Percentiles rank a stretch among this genome's conserved stretches.
phyloP scores from a whole-genome alignment of 2,888 invertebrate species.

The Thelaira solivaga region DNA sequence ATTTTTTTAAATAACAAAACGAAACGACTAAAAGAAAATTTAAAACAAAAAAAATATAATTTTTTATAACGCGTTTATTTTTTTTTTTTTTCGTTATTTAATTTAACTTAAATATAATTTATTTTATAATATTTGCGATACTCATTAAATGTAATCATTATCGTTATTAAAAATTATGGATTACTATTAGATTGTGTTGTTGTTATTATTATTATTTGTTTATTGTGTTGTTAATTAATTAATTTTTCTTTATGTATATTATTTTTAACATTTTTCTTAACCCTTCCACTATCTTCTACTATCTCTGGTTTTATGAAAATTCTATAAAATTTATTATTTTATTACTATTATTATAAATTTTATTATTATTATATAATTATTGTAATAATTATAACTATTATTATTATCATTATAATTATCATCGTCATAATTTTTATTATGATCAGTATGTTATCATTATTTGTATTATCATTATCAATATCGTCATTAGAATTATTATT shows the following conservation, averaged over 20 bases:
- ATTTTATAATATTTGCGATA: constrained; percentile 66
- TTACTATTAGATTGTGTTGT: constrained; percentile 53
- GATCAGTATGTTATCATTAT: too few relatives aligned
- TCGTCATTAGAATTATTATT: too few relatives aligned
- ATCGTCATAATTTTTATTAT: too few relatives aligned
- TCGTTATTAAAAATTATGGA: constrained; percentile 50
- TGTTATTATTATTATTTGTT: constrained; percentile 30
- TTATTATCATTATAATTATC: too few relatives aligned
- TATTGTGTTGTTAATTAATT: neutral
- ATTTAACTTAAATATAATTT: constrained; percentile 66
- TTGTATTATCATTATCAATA: too few relatives aligned
- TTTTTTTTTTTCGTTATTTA: constrained; percentile 63
- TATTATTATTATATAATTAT: too few relatives aligned
- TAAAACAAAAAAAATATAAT: constrained; percentile 27
- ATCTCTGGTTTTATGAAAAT: constrained; percentile 46
- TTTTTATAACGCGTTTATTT: constrained; percentile 63
- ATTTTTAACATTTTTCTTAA: constrained; percentile 48
- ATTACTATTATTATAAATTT: constrained; percentile 32
- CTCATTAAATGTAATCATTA: constrained; percentile 63
- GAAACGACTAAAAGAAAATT: neutral
- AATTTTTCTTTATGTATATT: constrained; percentile 51
- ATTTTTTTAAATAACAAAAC: constrained; percentile 24
- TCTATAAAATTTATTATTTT: constrained; percentile 35
- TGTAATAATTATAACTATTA: too few relatives aligned
- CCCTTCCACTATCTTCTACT: constrained; percentile 48